Conservation (phyloP, 2,113 vertebrate species). For the human region GRCh38 chr7:154584501-154585000, state of each 20-base stretch:
- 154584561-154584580: neutral
- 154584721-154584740: neutral
- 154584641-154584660: neutral
- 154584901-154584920: neutral
- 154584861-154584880: neutral
- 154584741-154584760: neutral
- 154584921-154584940: neutral
- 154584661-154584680: neutral
- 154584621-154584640: neutral
- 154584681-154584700: neutral
- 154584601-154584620: fast-evolving
- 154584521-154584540: fast-evolving
- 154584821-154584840: fast-evolving
- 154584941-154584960: too few species aligned
- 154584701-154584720: neutral
- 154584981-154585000: too few species aligned
- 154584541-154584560: fast-evolving
- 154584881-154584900: neutral
- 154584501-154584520: fast-evolving
- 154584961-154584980: neutral
- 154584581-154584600: fast-evolving
- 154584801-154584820: fast-evolving
- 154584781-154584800: neutral
- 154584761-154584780: neutral
- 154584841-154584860: neutral